phyloP scores from a whole-genome alignment of 2,797 vertebrate species.

The Oreochromis mossambicus region DNA sequence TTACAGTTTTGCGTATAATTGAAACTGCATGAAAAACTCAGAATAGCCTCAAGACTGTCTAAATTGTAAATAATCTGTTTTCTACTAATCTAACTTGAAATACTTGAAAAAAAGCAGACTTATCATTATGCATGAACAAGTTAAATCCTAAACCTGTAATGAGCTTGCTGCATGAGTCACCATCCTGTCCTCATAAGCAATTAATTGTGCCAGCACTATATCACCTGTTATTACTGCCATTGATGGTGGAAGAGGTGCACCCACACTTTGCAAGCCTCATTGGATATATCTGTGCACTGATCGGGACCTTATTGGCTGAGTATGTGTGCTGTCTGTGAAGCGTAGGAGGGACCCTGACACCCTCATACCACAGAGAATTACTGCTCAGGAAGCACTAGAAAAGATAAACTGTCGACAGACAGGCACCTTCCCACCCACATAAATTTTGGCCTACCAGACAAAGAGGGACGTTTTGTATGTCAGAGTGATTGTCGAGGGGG shows the following conservation, averaged over 20 bases:
- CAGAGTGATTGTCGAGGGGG: slow-evolving; percentile 45
- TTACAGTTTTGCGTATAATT: not conserved
- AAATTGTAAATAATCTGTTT: not conserved
- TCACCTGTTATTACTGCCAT: slow-evolving; percentile 58
- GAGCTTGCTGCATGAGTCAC: slow-evolving; percentile 57
- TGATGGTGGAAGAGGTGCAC: slow-evolving; percentile 48
- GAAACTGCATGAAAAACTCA: not conserved
- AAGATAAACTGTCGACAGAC: slow-evolving; percentile 53
- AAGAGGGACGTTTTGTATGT: slow-evolving; percentile 60
- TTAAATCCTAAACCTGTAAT: slow-evolving; percentile 38
- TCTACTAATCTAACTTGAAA: not conserved
- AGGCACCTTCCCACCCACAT: slow-evolving; percentile 54
- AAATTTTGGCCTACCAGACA: slow-evolving; percentile 47
- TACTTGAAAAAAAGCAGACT: not conserved
- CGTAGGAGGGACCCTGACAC: slow-evolving; percentile 21
- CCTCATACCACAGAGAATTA: slow-evolving; percentile 51
- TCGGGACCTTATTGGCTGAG: slow-evolving; percentile 10
- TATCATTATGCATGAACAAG: slow-evolving; percentile 3
- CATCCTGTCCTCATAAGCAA: slow-evolving; percentile 30
- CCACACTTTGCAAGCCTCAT: not conserved
- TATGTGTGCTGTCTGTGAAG: not conserved
- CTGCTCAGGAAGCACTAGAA: slow-evolving; percentile 36
- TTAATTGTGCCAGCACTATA: slow-evolving; percentile 49
- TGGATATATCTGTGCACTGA: not conserved
- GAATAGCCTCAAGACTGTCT: not conserved